Conservation (phyloP, 2,797 vertebrate genomes). For the Malurus splendens region DNA sequence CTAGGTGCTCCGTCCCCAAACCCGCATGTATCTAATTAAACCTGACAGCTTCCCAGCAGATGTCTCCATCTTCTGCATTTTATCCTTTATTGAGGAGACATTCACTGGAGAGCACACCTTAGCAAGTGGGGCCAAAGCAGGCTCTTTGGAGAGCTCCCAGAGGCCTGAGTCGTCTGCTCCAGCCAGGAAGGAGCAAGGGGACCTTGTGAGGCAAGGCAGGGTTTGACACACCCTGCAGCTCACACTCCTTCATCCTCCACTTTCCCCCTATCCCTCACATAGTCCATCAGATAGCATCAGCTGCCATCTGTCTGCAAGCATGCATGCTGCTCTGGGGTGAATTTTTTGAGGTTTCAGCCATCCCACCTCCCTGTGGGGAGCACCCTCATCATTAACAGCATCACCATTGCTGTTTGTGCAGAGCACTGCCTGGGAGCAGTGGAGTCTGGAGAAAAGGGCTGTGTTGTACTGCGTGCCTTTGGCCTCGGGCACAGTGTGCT, state of each 20-base stretch:
- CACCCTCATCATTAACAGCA: accelerated
- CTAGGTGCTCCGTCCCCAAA: slow-evolving; percentile 27
- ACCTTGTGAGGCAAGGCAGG: background rate
- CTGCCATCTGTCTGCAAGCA: background rate
- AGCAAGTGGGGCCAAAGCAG: background rate
- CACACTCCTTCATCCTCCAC: background rate
- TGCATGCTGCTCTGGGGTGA: background rate
- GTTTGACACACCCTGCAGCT: background rate
- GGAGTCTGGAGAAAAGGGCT: background rate
- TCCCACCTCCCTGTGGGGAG: accelerated
- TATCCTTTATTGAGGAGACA: background rate
- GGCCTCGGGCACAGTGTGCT: background rate
- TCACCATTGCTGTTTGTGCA: background rate
- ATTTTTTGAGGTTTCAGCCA: background rate
- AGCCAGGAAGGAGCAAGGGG: background rate
- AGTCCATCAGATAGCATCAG: background rate
- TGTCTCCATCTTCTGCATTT: slow-evolving; percentile 53
- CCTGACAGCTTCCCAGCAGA: slow-evolving; percentile 59
- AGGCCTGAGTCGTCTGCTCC: background rate
- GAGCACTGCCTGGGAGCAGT: background rate
- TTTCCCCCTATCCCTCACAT: background rate
- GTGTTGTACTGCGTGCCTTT: accelerated
- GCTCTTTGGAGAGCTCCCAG: background rate
- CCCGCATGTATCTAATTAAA: slow-evolving; percentile 40
- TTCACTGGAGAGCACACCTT: background rate